Percentiles rank a stretch among this genome's conserved stretches.
Evolutionary conservation across 1,140 invertebrate genomes (phyloP).

Genomic region (Alviniconcha marisindica): DNA sequence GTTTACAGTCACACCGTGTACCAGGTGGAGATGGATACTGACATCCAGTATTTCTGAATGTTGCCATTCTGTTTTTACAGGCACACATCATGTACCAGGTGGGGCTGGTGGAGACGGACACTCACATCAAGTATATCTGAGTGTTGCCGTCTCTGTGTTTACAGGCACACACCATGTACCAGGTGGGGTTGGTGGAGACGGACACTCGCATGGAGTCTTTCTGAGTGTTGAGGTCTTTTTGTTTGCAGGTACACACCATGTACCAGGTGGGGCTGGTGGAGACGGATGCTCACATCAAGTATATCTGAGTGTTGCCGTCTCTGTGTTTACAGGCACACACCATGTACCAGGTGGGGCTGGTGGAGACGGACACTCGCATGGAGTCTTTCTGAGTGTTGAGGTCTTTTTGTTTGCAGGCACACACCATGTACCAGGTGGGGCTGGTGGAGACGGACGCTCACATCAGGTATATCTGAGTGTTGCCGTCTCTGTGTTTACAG

Average conservation of each 20-base stretch:
- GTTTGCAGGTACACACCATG: too few species aligned
- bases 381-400: too few species aligned
- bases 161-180: conserved; percentile 77
- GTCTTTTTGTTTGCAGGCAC: conserved; percentile 58
- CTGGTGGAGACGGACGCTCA: conserved; percentile 74
- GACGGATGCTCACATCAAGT: too few species aligned
- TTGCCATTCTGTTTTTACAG: too few species aligned
- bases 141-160: too few species aligned
- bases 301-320: too few species aligned
- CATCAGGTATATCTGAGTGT: conserved; percentile 56
- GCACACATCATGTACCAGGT: conserved; percentile 76
- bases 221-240: too few species aligned
- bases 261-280: conserved; percentile 76
- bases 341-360: conserved; percentile 77
- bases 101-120: conserved; percentile 74
- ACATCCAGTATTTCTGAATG: too few species aligned
- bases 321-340: too few species aligned
- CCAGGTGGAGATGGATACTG: conserved; percentile 74
- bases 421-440: conserved; percentile 76
- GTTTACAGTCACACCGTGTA: conserved; percentile 77
- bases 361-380: conserved; percentile 74
- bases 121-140: too few species aligned
- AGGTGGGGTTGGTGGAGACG: conserved; percentile 74
- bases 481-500: conserved; percentile 43
- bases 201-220: too few species aligned